Base-by-base conservation (phyloP, 1,140 invertebrate species). In the Drosophila tsacasi region DNA sequence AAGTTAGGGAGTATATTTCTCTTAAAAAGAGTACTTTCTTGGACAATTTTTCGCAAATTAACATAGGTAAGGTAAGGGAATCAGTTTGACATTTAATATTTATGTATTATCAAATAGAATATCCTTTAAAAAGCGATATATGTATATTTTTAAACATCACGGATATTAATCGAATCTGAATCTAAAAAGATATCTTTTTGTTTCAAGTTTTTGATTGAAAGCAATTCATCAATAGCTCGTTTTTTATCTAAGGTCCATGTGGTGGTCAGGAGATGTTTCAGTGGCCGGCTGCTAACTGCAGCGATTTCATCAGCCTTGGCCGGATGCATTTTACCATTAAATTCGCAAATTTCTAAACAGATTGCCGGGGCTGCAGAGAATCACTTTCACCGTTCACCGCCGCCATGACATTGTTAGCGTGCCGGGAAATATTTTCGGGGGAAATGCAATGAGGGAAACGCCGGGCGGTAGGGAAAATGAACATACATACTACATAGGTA, bases 351-450 rank as follows among this genome's bases (percentile, higher is more conserved):
- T 79, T 85, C 54, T 67, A 23, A 73, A 73, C 35, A 73, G 54
- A 73, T 73, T 73, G 69, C 46, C 32, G 58, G 23, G 66, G 54
- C 54, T 71, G 63, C 30, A 46, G 35, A 75, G 21, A 81, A 89
- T 79, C 83, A 89, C 84, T 87, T 87, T 87, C 84, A 79, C 79
- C 69, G 76, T 81, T 84, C 81, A 72, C 76, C 63, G 64, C 71
- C 55, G 63, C 75, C 60, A 42, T 89, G 84, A 69, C 84, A 87
- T 87, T 89, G 84, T 55, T 84, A 15, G 49, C 54, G 66, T 87
- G 77, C 84, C 83, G 64, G 54, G 61, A 57, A 60, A 58, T 42
- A 39, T 72, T 66, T 39, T 37, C 15, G 46, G 47, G 27, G 27
- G 32, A 69, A 69, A 65, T 52, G 21, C 13, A 30, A 9, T 32